A percentile compares a stretch with the other conserved stretches of the same genome.
Conservation (phyloP, 2,113 vertebrate genomes). For the Barnardius zonarius region DNA sequence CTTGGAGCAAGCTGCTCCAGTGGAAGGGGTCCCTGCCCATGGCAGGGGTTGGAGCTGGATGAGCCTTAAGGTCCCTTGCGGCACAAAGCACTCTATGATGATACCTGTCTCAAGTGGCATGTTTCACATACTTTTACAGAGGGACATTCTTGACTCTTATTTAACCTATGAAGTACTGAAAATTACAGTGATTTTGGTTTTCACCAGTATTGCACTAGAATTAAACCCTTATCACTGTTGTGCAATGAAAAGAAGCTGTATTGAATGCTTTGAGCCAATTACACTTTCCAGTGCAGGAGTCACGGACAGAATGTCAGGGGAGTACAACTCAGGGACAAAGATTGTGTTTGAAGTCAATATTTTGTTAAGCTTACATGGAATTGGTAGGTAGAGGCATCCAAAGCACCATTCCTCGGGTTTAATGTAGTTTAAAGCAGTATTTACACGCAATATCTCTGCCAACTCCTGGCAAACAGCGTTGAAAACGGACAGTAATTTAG, state of each 20-base stretch:
- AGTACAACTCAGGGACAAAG: neutral
- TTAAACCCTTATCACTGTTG: neutral
- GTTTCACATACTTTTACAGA: neutral
- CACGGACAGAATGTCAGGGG: neutral
- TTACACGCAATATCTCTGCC: neutral
- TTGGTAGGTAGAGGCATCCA: neutral
- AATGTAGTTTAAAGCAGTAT: constrained; percentile 16
- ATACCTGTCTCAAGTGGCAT: neutral
- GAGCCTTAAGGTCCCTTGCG: neutral
- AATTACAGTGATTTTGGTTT: neutral
- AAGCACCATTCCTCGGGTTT: neutral
- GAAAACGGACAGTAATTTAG: neutral
- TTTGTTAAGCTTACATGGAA: constrained; percentile 15
- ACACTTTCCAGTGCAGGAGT: neutral
- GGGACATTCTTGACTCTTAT: neutral
- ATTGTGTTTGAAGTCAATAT: constrained; percentile 7
- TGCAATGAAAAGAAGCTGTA: neutral
- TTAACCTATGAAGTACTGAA: neutral
- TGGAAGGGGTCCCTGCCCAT: too few species aligned
- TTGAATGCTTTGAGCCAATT: neutral
- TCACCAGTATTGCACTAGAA: neutral
- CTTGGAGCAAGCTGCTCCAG: too few species aligned
- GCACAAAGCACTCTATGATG: neutral
- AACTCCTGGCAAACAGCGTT: neutral
- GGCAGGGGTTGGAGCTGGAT: neutral